phyloP scores from a whole-genome alignment of 1,140 invertebrate genomes.

The Panagrolaimus sp. region DNA sequence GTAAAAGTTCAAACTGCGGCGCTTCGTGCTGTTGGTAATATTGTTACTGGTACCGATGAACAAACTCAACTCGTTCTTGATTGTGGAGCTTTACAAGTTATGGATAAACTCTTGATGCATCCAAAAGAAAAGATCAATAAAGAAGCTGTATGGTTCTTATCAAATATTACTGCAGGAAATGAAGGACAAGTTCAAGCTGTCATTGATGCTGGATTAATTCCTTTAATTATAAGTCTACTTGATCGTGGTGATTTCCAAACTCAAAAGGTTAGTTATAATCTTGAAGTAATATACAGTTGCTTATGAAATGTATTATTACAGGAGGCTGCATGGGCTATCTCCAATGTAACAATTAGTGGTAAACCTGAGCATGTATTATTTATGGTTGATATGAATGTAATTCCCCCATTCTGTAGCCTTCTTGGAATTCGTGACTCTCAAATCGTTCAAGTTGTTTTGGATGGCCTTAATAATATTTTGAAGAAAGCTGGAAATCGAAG shows the following conservation, averaged over 20 bases:
- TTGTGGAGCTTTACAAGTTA: slow-evolving; percentile 84
- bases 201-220: slow-evolving; percentile 85
- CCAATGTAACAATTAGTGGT: slow-evolving; percentile 94
- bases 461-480: slow-evolving; percentile 74
- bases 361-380: slow-evolving; percentile 79
- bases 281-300: background rate
- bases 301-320: slow-evolving; percentile 15
- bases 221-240: slow-evolving; percentile 87
- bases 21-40: slow-evolving; percentile 91
- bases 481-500: slow-evolving; percentile 49
- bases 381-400: slow-evolving; percentile 68
- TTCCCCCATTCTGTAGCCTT: slow-evolving; percentile 71
- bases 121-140: slow-evolving; percentile 78
- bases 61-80: slow-evolving; percentile 92
- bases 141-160: slow-evolving; percentile 97
- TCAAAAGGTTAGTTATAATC: slow-evolving; percentile 69
- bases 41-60: slow-evolving; percentile 96
- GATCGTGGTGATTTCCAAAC: slow-evolving; percentile 90
- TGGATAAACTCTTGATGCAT: slow-evolving; percentile 80
- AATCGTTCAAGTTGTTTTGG: slow-evolving; percentile 73
- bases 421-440: slow-evolving; percentile 82
- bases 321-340: slow-evolving; percentile 97
- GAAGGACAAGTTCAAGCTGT: slow-evolving; percentile 92
- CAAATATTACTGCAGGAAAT: slow-evolving; percentile 97
- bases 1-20: slow-evolving; percentile 95